Percentiles rank a stretch among this genome's conserved stretches.
Conservation (phyloP, 2,888 invertebrate species). For the Toxonevra muliebris region DNA sequence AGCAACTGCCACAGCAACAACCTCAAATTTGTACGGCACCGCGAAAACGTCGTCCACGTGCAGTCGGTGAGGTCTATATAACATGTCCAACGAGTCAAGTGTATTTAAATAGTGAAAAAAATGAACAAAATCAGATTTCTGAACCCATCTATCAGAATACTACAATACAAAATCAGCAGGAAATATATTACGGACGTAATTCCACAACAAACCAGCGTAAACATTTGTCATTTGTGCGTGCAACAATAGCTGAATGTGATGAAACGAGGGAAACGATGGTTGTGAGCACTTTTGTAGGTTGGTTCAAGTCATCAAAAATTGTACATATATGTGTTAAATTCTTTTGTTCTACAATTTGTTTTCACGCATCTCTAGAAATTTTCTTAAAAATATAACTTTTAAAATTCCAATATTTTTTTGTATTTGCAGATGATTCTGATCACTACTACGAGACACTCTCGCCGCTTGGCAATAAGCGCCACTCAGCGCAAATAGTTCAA, state of each 20-base stretch:
- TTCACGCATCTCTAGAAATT: too few relatives aligned
- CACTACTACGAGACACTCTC: constrained; percentile 76
- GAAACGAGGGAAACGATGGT: constrained; percentile 50
- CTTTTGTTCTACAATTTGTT: too few relatives aligned
- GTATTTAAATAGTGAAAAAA: constrained; percentile 55
- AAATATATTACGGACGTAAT: neutral
- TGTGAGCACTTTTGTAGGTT: constrained; percentile 62
- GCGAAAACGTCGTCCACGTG: constrained; percentile 62
- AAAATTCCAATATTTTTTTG: too few relatives aligned
- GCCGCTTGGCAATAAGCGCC: constrained; percentile 54
- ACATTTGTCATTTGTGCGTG: constrained; percentile 51
- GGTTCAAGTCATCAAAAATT: constrained; percentile 38
- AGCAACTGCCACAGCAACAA: constrained; percentile 38
- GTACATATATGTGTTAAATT: too few relatives aligned
- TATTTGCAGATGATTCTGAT: constrained; percentile 72
- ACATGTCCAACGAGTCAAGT: constrained; percentile 58
- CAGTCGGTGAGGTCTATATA: constrained; percentile 62
- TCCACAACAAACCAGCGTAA: constrained; percentile 26
- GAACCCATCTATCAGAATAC: constrained; percentile 62
- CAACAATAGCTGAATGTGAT: constrained; percentile 46
- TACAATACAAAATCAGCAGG: constrained; percentile 11
- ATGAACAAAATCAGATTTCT: constrained; percentile 40
- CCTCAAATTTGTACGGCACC: constrained; percentile 54
- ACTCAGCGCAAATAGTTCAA: constrained; percentile 46
- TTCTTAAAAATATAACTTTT: too few relatives aligned